A percentile compares a stretch with the other conserved stretches of the same genome.
Evolutionary conservation across 2,797 vertebrate species (phyloP).

Genomic region (Epinephelus coioides): DNA sequence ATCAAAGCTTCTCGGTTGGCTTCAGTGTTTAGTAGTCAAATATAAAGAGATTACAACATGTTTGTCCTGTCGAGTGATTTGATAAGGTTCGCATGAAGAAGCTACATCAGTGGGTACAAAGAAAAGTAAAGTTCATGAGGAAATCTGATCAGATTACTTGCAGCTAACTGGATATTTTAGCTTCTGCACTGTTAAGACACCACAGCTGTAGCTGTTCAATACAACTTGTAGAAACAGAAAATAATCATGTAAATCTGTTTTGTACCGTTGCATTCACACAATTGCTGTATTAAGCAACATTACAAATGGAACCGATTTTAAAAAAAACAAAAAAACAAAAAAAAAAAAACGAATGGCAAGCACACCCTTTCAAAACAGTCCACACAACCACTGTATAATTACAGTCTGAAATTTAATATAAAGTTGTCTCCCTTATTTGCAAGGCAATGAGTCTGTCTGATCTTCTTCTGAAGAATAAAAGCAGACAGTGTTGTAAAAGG

Average conservation of each 20-base stretch:
- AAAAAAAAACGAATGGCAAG: background rate
- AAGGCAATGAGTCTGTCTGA: background rate
- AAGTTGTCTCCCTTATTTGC: background rate
- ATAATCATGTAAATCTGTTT: background rate
- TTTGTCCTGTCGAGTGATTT: slow-evolving; percentile 20
- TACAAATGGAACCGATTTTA: background rate
- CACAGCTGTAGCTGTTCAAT: slow-evolving; percentile 31
- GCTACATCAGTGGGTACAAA: slow-evolving; percentile 16
- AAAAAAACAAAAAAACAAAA: background rate
- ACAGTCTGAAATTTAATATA: background rate
- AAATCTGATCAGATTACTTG: slow-evolving; percentile 42
- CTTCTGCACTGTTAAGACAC: slow-evolving; percentile 12
- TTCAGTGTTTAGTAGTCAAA: slow-evolving; percentile 35
- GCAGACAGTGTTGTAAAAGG: background rate
- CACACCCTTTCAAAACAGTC: background rate
- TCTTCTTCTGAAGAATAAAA: background rate
- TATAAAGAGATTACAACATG: slow-evolving; percentile 45
- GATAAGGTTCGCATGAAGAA: slow-evolving; percentile 22
- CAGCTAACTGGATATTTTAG: slow-evolving; percentile 26
- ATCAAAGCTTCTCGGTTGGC: slow-evolving; percentile 36
- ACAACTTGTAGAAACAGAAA: background rate
- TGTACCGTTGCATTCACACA: background rate
- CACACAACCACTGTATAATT: background rate
- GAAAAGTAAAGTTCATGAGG: slow-evolving; percentile 7
- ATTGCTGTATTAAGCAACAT: background rate